phyloP scores from a whole-genome alignment of 2,888 invertebrate genomes.

The Archips crataeganus region DNA sequence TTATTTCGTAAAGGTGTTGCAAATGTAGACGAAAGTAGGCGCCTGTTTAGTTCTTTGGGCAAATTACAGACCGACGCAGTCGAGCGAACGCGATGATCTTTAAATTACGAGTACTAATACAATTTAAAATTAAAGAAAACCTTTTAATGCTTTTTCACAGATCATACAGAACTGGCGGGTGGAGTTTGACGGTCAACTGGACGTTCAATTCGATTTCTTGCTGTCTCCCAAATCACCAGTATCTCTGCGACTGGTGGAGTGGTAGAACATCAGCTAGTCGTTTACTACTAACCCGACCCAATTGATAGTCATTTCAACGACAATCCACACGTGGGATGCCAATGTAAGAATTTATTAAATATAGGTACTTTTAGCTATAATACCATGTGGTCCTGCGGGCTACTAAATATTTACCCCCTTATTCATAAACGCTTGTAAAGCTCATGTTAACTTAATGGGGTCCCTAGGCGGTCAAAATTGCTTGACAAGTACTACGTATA shows the following conservation, averaged over 20 bases:
- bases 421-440: no score
- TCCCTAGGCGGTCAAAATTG: no score
- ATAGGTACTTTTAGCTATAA: constrained; percentile 12
- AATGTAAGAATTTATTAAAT: constrained; percentile 30
- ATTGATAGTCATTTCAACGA: constrained; percentile 21
- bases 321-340: constrained; percentile 27
- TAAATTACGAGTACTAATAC: no score
- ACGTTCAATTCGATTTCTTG: constrained; percentile 93
- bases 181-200: constrained; percentile 88
- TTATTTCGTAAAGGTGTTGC: no score
- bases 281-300: not conserved
- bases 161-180: constrained; percentile 90
- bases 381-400: not conserved
- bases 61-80: no score
- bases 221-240: constrained; percentile 92
- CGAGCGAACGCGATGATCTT: no score
- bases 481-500: no score
- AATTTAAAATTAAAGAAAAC: not conserved
- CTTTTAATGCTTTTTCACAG: constrained; percentile 70
- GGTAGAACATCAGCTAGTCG: constrained; percentile 57
- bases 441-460: no score
- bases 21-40: no score
- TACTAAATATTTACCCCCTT: not conserved
- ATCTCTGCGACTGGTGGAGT: constrained; percentile 88
- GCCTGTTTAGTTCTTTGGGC: no score